Evolutionary conservation across 1,140 invertebrate genomes (phyloP).

Genomic region (Zaprionus taronus): DNA sequence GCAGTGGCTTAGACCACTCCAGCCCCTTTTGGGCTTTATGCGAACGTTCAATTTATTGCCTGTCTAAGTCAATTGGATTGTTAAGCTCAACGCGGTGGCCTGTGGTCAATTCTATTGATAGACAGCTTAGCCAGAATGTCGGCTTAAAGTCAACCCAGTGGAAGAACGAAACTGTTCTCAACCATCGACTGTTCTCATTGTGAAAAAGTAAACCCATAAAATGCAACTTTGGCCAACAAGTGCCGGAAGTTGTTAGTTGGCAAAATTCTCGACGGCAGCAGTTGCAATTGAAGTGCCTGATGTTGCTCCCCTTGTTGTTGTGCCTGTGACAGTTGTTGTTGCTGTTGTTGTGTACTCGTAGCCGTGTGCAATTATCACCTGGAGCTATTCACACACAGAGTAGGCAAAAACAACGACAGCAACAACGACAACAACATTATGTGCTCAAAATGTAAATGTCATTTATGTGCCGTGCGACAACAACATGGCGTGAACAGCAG

Average conservation of each 20-base stretch:
- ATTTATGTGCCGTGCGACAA: slow-evolving; percentile 63
- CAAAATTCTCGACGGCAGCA: slow-evolving; percentile 54
- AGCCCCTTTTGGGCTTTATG: slow-evolving; percentile 21
- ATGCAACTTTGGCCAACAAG: slow-evolving; percentile 26
- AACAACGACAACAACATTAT: slow-evolving; percentile 61
- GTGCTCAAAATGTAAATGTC: slow-evolving; percentile 78
- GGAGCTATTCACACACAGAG: slow-evolving; percentile 46
- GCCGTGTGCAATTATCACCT: slow-evolving; percentile 76
- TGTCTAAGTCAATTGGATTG: slow-evolving; percentile 45
- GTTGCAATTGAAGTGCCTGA: slow-evolving; percentile 58
- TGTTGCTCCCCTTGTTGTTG: slow-evolving; percentile 16
- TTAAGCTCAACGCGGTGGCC: slow-evolving; percentile 5
- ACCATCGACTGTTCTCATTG: background rate
- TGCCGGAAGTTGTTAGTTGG: slow-evolving; percentile 72
- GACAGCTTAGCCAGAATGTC: slow-evolving; percentile 41
- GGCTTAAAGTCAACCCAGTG: background rate
- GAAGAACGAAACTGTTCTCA: background rate
- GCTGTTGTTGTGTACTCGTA: slow-evolving; percentile 52
- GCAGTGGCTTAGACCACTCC: background rate
- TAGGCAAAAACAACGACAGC: slow-evolving; percentile 22
- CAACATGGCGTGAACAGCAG: slow-evolving; percentile 66
- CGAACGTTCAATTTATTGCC: slow-evolving; percentile 63
- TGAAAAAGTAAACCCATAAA: slow-evolving; percentile 67
- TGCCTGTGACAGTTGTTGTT: slow-evolving; percentile 5
- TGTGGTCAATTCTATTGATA: slow-evolving; percentile 59